phyloP scores from a whole-genome alignment of 2,888 invertebrate species.

The Tinea pellionella region DNA sequence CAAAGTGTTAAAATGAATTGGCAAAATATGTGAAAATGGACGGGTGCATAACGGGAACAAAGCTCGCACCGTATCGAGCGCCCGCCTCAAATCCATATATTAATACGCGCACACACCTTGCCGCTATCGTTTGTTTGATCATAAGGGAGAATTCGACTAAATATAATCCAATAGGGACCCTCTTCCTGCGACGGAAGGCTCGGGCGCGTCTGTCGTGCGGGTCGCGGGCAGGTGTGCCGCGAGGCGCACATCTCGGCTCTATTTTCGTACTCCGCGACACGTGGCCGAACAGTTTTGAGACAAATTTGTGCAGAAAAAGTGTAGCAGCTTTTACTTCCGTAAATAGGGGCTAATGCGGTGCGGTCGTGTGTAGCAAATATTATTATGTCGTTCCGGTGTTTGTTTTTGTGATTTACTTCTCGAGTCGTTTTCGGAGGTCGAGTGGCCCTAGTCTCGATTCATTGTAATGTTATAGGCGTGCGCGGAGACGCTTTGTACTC shows the following conservation, averaged over 20 bases:
- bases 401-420: constrained; percentile 14
- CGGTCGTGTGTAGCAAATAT: constrained; percentile 2
- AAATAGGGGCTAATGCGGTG: constrained; percentile 22
- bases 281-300: constrained; percentile 39
- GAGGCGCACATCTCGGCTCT: constrained; percentile 50
- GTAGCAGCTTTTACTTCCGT: constrained; percentile 54
- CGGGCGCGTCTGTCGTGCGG: background rate
- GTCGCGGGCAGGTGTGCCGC: constrained; percentile 21
- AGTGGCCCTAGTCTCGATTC: background rate
- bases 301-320: constrained; percentile 52
- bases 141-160: constrained; percentile 38
- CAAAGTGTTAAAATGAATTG: background rate
- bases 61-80: no score
- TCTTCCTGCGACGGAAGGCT: constrained; percentile 45
- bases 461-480: no score
- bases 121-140: constrained; percentile 59
- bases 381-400: constrained; percentile 18
- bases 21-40: background rate
- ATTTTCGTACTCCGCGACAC: constrained; percentile 59
- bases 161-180: constrained; percentile 66
- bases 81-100: background rate
- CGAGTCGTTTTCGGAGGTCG: constrained; percentile 1
- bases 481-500: no score
- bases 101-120: constrained; percentile 51
- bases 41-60: constrained; percentile 2